Conservation (phyloP, 2,888 invertebrate genomes). For the Hanleya hanleyi region DNA sequence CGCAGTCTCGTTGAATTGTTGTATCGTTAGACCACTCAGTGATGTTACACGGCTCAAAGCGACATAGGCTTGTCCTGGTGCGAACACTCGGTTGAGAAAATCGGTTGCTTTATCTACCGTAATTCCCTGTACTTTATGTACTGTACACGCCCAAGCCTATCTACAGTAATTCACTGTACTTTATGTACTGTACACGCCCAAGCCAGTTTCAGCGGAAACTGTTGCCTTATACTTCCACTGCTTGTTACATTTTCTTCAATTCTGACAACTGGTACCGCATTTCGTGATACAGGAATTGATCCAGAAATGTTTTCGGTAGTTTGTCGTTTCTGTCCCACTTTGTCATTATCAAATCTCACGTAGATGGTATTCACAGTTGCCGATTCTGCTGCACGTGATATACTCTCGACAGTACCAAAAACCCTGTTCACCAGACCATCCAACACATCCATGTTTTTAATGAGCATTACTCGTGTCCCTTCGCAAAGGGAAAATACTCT, state of each 20-base stretch:
- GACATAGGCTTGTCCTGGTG: no score
- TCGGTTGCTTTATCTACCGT: not conserved
- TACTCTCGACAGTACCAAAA: not conserved
- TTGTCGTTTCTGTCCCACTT: not conserved
- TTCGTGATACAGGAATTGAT: no score
- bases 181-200: no score
- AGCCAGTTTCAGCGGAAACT: not conserved
- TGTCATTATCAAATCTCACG: not conserved
- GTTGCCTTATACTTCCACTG: not conserved
- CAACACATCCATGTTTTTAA: not conserved
- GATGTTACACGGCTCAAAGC: not conserved
- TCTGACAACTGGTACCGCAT: no score
- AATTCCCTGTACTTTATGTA: no score
- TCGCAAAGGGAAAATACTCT: not conserved
- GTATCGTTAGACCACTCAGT: not conserved
- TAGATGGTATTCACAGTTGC: not conserved
- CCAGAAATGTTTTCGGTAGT: not conserved
- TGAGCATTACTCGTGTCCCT: not conserved
- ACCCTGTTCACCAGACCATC: not conserved
- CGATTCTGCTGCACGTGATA: not conserved
- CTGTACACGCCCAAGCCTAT: no score
- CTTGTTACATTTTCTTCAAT: not conserved
- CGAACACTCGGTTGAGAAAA: not conserved
- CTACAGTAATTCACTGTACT: no score
- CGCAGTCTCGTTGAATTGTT: not conserved